Percentiles rank a stretch among this genome's conserved stretches.
These are phyloP conservation scores for Phyllopteryx taeniolatus DNA, from an alignment of 2,113 vertebrate genomes.

Conservation along the genomic window DNA sequence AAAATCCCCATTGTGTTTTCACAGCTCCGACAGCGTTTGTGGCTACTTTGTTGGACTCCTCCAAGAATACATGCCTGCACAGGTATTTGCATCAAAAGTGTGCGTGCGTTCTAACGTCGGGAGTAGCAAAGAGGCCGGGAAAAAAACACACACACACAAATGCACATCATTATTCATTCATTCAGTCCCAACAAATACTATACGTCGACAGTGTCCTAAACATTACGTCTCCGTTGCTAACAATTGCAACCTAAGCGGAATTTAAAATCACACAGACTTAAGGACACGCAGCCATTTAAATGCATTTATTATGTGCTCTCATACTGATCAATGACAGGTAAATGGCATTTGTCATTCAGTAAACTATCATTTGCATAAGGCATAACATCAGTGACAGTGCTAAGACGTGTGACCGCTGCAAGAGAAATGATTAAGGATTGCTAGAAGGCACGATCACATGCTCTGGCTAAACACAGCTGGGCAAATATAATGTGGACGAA, in stretches of 20 bases:
- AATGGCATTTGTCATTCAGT: slow-evolving; percentile 54
- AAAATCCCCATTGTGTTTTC: too few relatives aligned
- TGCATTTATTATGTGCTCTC: slow-evolving; percentile 71
- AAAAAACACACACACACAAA: slow-evolving; percentile 17
- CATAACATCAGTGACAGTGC: slow-evolving; percentile 52
- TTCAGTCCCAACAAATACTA: slow-evolving; percentile 3
- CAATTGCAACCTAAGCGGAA: background rate
- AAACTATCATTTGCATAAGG: slow-evolving; percentile 58
- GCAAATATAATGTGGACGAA: slow-evolving; percentile 45
- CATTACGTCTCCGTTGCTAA: background rate
- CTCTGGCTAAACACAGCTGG: slow-evolving; percentile 37
- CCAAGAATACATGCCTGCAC: slow-evolving; percentile 8
- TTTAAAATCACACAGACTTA: background rate
- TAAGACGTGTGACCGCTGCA: slow-evolving; percentile 35
- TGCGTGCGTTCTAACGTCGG: background rate
- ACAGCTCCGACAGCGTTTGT: slow-evolving; percentile 17
- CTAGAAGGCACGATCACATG: slow-evolving; percentile 53
- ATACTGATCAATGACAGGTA: slow-evolving; percentile 50
- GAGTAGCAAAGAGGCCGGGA: slow-evolving; percentile 26
- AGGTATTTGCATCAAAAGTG: too few relatives aligned
- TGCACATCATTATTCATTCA: slow-evolving; percentile 34
- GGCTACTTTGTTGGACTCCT: background rate
- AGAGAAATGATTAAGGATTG: slow-evolving; percentile 27
- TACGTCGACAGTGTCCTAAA: background rate
- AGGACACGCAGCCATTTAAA: slow-evolving; percentile 45